Conservation (phyloP, 2,888 invertebrate genomes). For the Ceraclea dissimilis region DNA sequence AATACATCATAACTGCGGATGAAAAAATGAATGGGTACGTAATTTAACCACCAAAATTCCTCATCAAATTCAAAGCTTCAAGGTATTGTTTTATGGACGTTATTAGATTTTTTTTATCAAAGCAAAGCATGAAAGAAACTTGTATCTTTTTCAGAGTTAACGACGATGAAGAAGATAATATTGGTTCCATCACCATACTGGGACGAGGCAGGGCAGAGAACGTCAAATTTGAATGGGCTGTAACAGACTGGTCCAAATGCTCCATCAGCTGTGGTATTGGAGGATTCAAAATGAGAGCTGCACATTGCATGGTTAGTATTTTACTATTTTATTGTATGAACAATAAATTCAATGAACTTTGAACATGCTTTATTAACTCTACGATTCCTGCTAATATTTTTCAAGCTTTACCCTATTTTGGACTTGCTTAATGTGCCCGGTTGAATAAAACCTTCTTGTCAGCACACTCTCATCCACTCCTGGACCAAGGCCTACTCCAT, state of each 20-base stretch:
- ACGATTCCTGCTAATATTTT: neutral
- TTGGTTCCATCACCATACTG: constrained; percentile 28
- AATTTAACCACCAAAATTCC: neutral
- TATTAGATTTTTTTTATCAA: too few species aligned
- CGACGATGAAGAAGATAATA: constrained; percentile 17
- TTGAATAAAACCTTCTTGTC: too few species aligned
- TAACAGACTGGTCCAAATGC: constrained; percentile 81
- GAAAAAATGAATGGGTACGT: constrained; percentile 13
- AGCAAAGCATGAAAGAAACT: too few species aligned
- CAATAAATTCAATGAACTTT: neutral
- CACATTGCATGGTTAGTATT: constrained; percentile 61
- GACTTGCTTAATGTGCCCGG: too few species aligned
- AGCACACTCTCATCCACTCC: too few species aligned
- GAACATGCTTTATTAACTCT: neutral
- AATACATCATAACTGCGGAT: constrained; percentile 18
- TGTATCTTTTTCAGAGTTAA: neutral
- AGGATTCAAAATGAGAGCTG: constrained; percentile 64
- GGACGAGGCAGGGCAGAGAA: constrained; percentile 38
- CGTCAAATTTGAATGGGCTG: constrained; percentile 68
- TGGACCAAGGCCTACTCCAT: too few species aligned
- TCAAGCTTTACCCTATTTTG: too few species aligned
- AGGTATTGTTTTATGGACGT: too few species aligned
- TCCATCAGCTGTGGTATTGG: constrained; percentile 74
- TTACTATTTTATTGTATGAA: neutral
- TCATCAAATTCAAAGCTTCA: neutral